Evolutionary conservation across 2,113 vertebrate species (phyloP).

Genomic region (Rhea americana): DNA sequence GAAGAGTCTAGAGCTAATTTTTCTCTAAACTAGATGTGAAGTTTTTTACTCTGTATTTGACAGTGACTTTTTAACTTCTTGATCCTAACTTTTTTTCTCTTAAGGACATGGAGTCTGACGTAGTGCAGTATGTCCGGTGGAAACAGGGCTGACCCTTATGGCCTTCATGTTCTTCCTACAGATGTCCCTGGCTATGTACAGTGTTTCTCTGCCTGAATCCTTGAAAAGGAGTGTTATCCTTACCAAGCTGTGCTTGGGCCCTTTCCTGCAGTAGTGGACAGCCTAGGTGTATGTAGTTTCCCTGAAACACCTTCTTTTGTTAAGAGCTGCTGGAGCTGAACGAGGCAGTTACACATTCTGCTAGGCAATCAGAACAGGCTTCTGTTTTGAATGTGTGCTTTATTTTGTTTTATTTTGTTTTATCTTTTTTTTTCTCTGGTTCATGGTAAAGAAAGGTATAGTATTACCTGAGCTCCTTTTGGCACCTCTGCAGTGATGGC

Average conservation of each 20-base stretch:
- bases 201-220: not conserved
- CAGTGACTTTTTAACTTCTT: not conserved
- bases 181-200: not conserved
- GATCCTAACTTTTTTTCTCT: not conserved
- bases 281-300: not conserved
- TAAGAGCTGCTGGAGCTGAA: not conserved
- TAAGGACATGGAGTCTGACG: fast-evolving
- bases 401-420: not conserved
- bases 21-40: not conserved
- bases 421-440: not conserved
- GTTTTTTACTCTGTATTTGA: not conserved
- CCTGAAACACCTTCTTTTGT: not conserved
- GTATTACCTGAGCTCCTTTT: fast-evolving
- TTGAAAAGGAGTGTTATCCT: not conserved
- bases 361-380: not conserved
- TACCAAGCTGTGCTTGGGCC: not conserved
- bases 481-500: fast-evolving
- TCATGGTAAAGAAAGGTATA: not conserved
- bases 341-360: fast-evolving
- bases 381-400: too few species aligned
- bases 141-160: fast-evolving
- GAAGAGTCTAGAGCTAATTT: not conserved
- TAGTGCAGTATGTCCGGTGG: fast-evolving
- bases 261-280: not conserved
- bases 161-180: not conserved